Percentiles rank a stretch among this genome's conserved stretches.
phyloP scores from a whole-genome alignment of 2,888 invertebrate genomes.

The Patella pellucida region DNA sequence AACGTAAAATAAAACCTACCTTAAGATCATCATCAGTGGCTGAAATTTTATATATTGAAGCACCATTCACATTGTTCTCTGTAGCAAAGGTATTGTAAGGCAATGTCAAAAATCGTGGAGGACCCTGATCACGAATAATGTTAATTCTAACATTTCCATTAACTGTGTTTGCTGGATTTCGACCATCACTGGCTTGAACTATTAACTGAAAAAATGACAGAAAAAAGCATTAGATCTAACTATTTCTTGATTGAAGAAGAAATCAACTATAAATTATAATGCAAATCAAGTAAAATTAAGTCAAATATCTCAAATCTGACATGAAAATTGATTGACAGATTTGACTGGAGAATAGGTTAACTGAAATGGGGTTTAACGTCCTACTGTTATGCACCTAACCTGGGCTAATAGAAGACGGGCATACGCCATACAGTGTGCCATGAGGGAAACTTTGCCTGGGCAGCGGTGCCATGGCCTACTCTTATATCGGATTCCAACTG shows the following conservation, averaged over 20 bases:
- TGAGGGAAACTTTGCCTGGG: too few relatives aligned
- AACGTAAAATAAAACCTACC: conserved; percentile 23
- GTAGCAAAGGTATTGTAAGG: conserved; percentile 6
- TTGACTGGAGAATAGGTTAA: background rate
- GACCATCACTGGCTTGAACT: background rate
- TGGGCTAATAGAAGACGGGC: too few relatives aligned
- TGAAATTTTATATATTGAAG: conserved; percentile 18
- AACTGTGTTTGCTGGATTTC: background rate
- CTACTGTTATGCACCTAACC: too few relatives aligned
- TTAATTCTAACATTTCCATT: conserved; percentile 16
- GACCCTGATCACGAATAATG: conserved; percentile 24
- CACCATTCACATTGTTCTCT: background rate
- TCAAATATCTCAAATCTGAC: background rate
- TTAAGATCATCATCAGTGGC: conserved; percentile 27
- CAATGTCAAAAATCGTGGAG: conserved; percentile 16
- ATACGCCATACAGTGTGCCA: too few relatives aligned
- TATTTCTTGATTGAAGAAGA: too few relatives aligned
- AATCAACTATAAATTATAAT: too few relatives aligned
- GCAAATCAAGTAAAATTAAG: background rate
- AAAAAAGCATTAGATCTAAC: too few relatives aligned
- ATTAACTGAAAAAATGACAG: background rate
- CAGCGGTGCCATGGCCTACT: too few relatives aligned
- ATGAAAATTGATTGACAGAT: background rate
- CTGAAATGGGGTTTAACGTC: too few relatives aligned
- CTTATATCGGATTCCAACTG: too few relatives aligned